A percentile compares a stretch with the other conserved stretches of the same genome.
These are phyloP conservation scores for Perodicticus potto DNA, from an alignment of 2,797 vertebrate genomes.

Conservation along the genomic window DNA sequence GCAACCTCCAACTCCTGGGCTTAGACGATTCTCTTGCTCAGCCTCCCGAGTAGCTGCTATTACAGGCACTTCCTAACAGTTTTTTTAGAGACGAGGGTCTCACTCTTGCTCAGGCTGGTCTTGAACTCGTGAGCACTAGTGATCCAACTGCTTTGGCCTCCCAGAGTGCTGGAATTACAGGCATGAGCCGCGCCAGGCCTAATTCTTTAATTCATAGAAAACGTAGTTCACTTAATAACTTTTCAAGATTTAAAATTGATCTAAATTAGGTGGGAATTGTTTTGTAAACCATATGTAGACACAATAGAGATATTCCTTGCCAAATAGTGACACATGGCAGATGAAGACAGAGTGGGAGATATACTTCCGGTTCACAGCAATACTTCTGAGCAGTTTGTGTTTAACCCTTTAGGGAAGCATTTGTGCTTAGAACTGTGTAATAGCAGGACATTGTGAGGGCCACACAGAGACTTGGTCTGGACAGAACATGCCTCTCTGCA, in stretches of 20 bases:
- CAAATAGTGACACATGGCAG: slow-evolving; percentile 90
- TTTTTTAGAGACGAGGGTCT: no score
- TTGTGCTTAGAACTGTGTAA: background rate
- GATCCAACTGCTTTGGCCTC: no score
- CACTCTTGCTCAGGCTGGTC: no score
- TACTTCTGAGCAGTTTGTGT: slow-evolving; percentile 80
- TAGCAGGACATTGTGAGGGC: background rate
- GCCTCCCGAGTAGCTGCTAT: no score
- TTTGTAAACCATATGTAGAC: slow-evolving; percentile 75
- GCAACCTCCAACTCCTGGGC: no score
- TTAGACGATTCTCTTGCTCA: no score
- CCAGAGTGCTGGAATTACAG: no score
- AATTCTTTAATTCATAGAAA: slow-evolving; percentile 56
- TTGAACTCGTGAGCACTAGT: no score
- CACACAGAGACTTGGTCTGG: background rate
- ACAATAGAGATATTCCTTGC: slow-evolving; percentile 90
- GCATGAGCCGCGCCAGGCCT: background rate
- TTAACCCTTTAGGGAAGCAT: slow-evolving; percentile 66
- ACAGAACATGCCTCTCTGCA: background rate
- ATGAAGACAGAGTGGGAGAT: slow-evolving; percentile 89
- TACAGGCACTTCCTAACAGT: no score
- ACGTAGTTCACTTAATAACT: slow-evolving; percentile 51
- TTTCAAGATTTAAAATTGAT: slow-evolving; percentile 69
- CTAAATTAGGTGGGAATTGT: slow-evolving; percentile 70
- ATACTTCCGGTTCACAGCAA: slow-evolving; percentile 91